These are phyloP conservation scores for Pteropus alecto DNA, from an alignment of 2,113 vertebrate genomes.

Conservation along the genomic window DNA sequence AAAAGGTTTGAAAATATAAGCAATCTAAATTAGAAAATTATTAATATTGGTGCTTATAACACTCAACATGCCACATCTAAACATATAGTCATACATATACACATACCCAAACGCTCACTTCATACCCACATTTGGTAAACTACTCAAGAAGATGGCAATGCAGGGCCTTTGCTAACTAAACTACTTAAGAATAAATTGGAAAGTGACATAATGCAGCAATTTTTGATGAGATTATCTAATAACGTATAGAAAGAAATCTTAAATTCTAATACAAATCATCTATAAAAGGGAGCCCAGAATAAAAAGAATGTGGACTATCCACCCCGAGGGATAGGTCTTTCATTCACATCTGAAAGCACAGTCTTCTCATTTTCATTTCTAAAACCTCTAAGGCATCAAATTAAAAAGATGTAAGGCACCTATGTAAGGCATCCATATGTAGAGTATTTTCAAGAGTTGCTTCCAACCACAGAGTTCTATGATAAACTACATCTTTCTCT, in stretches of 20 bases:
- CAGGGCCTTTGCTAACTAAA: not conserved
- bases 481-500: not conserved
- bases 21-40: constrained; percentile 10
- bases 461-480: not conserved
- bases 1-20: not conserved
- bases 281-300: not conserved
- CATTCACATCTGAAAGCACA: not conserved
- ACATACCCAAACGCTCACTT: not conserved
- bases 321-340: not conserved
- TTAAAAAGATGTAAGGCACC: not conserved
- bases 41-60: not conserved
- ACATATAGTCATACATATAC: not conserved
- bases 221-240: not conserved
- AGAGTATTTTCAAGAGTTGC: not conserved
- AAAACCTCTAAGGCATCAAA: not conserved
- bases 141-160: not conserved
- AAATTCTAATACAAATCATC: not conserved
- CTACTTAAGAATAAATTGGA: not conserved
- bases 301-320: not conserved
- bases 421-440: not conserved
- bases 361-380: not conserved
- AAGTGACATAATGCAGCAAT: not conserved
- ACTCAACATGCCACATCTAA: not conserved
- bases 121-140: not conserved
- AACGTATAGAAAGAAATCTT: not conserved